These are phyloP conservation scores for Lithophane socia DNA, from an alignment of 2,888 invertebrate genomes.

Conservation along the genomic window DNA sequence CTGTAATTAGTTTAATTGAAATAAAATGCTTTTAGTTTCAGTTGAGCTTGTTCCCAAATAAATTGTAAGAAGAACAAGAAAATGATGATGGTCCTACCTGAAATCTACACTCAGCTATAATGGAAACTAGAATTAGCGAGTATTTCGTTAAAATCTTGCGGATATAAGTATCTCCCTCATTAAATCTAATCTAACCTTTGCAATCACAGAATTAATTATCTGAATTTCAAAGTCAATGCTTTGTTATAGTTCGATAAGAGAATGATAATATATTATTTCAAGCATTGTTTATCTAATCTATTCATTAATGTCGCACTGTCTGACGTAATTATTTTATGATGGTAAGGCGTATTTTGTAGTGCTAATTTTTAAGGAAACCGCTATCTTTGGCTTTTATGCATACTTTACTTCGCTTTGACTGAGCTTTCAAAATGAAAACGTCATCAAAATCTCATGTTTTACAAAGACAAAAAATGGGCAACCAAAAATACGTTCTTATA, in stretches of 20 bases:
- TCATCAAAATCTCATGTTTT: not conserved
- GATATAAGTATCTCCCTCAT: not conserved
- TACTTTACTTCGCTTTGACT: not conserved
- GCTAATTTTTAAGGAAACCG: not conserved
- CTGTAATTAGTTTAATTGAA: not conserved
- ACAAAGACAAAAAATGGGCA: not conserved
- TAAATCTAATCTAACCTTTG: conserved; percentile 16
- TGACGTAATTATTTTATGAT: conserved; percentile 3
- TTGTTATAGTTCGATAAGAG: conserved; percentile 32
- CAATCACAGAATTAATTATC: conserved; percentile 34
- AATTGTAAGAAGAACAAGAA: not conserved
- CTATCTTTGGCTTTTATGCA: not conserved
- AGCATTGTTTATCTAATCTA: conserved; percentile 39
- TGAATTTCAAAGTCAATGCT: conserved; percentile 43
- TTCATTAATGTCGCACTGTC: conserved; percentile 25
- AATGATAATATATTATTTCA: conserved; percentile 26
- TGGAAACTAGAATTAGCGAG: not conserved
- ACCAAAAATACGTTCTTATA: too few relatives aligned
- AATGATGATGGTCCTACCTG: too few relatives aligned
- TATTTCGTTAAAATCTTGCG: not conserved
- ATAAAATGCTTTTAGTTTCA: not conserved
- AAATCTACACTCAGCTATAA: not conserved
- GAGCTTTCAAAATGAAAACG: conserved; percentile 8
- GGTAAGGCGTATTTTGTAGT: not conserved
- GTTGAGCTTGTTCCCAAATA: not conserved